Evolutionary conservation across 2,888 invertebrate species (phyloP).

Genomic region (Folsomia candida): DNA sequence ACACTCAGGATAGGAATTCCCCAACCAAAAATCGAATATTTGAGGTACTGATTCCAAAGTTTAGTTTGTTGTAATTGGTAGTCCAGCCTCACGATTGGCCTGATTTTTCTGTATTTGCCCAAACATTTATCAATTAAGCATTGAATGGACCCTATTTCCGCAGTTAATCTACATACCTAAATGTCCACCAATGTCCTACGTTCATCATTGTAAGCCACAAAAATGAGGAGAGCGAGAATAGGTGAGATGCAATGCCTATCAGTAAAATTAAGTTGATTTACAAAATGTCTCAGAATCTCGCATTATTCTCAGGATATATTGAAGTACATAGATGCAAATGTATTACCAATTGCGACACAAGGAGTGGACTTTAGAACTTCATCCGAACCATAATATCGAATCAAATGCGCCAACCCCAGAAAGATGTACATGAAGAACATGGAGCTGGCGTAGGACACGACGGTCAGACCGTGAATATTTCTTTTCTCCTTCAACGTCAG

Average conservation of each 20-base stretch:
- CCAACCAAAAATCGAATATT: constrained; percentile 35
- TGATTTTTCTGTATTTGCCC: constrained; percentile 28
- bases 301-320: neutral
- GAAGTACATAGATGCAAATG: neutral
- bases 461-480: constrained; percentile 36
- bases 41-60: constrained; percentile 21
- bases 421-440: constrained; percentile 42
- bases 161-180: constrained; percentile 26
- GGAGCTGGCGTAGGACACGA: constrained; percentile 30
- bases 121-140: neutral
- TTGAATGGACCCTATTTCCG: neutral
- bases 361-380: constrained; percentile 30
- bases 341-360: constrained; percentile 37
- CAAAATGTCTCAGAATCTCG: neutral
- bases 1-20: constrained; percentile 41
- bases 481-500: constrained; percentile 32
- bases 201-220: constrained; percentile 46
- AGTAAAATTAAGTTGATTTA: neutral
- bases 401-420: constrained; percentile 34
- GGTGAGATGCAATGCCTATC: constrained; percentile 42
- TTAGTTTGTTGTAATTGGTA: neutral
- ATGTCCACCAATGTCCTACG: constrained; percentile 46
- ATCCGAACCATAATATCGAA: constrained; percentile 32
- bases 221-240: constrained; percentile 43
- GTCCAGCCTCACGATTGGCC: constrained; percentile 13